phyloP scores from a whole-genome alignment of 2,888 invertebrate species.

The Gastracanthus pulcherrimus region DNA sequence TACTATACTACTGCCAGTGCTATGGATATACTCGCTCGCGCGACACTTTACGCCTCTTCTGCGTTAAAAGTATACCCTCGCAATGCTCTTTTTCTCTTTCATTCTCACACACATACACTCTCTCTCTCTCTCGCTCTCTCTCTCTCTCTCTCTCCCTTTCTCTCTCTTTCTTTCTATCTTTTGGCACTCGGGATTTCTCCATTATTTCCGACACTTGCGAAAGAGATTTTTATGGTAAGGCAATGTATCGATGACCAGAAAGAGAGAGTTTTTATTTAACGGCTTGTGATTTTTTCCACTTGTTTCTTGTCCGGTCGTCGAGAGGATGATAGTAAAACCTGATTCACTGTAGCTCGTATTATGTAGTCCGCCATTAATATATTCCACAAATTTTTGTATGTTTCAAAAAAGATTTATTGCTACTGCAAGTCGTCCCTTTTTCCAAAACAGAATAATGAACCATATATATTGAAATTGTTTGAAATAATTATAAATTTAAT shows the following conservation, averaged over 20 bases:
- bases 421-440: background rate
- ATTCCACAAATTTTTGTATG: background rate
- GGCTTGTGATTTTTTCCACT: background rate
- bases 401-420: no score
- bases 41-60: background rate
- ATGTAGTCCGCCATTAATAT: background rate
- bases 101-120: no score
- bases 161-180: background rate
- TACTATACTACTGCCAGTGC: background rate
- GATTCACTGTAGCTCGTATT: background rate
- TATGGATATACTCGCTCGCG: background rate
- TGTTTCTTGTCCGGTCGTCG: background rate
- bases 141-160: no score
- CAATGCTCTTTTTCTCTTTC: no score
- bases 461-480: no score
- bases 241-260: slow-evolving; percentile 13
- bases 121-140: background rate
- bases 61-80: no score
- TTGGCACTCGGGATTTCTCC: slow-evolving; percentile 16
- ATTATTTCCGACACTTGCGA: slow-evolving; percentile 33
- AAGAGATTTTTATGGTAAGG: background rate
- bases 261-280: slow-evolving; percentile 33
- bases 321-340: background rate
- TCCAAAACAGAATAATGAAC: background rate
- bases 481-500: no score